phyloP scores from a whole-genome alignment of 1,140 invertebrate species.

The Dryas iulia region DNA sequence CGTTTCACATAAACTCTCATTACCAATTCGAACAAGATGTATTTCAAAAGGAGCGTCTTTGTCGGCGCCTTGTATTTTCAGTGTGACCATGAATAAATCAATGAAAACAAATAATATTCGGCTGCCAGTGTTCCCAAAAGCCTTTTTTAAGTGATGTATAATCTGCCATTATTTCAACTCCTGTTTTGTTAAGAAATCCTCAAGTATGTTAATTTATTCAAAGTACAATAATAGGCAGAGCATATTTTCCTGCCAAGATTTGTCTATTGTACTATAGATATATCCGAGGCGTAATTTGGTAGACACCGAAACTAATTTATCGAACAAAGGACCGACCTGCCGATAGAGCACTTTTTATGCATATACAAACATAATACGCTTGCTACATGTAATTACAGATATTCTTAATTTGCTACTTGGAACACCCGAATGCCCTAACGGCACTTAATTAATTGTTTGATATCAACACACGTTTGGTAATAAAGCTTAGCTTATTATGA shows the following conservation, averaged over 20 bases:
- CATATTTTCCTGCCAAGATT: slow-evolving; percentile 70
- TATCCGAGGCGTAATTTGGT: slow-evolving; percentile 80
- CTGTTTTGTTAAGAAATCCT: slow-evolving; percentile 62
- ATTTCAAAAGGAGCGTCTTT: slow-evolving; percentile 65
- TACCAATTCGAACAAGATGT: slow-evolving; percentile 67
- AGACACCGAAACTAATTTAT: slow-evolving; percentile 82
- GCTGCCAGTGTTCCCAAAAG: slow-evolving; percentile 74
- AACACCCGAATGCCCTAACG: neutral
- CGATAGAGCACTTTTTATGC: slow-evolving; percentile 74
- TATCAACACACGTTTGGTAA: neutral
- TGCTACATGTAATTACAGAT: slow-evolving; percentile 64
- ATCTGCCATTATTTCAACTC: slow-evolving; percentile 69
- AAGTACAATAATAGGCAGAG: slow-evolving; percentile 66
- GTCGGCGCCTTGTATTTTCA: slow-evolving; percentile 69
- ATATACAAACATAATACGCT: slow-evolving; percentile 73
- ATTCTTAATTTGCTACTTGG: slow-evolving; percentile 49
- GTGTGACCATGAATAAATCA: slow-evolving; percentile 77
- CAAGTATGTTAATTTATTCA: slow-evolving; percentile 74
- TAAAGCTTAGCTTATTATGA: neutral
- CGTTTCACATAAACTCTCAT: slow-evolving; percentile 65
- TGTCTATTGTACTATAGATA: slow-evolving; percentile 69
- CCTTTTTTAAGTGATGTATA: slow-evolving; percentile 65
- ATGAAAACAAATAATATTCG: slow-evolving; percentile 79
- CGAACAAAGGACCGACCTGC: slow-evolving; percentile 78
- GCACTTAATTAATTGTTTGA: neutral